phyloP scores from a whole-genome alignment of 2,113 vertebrate genomes.

The Pteropus alecto region DNA sequence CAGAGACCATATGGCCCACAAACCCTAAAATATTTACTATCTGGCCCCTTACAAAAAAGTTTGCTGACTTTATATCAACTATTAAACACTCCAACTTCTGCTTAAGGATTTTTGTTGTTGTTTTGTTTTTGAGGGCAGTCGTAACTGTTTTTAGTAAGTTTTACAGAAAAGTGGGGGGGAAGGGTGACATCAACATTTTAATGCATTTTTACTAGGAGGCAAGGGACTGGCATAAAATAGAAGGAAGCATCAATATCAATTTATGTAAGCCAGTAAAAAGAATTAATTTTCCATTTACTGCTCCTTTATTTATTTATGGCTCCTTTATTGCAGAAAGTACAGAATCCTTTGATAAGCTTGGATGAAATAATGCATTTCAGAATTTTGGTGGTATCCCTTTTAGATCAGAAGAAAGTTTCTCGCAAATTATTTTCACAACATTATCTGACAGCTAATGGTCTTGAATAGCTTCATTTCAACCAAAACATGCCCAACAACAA shows the following conservation, averaged over 20 bases:
- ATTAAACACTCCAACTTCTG: background rate
- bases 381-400: background rate
- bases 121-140: background rate
- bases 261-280: background rate
- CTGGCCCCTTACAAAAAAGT: background rate
- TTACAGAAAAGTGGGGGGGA: background rate
- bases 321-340: background rate
- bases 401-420: background rate
- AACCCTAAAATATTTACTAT: background rate
- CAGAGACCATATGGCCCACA: background rate
- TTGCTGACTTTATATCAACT: background rate
- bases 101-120: background rate
- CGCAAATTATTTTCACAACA: background rate
- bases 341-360: background rate
- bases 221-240: background rate
- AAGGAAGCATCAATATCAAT: background rate
- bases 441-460: background rate
- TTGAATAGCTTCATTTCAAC: background rate
- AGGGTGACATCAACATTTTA: background rate
- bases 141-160: background rate
- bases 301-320: too few relatives aligned
- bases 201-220: background rate
- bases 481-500: background rate
- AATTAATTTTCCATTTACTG: background rate
- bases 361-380: background rate